phyloP scores from a whole-genome alignment of 2,113 vertebrate species.

The Brachyistius frenatus region DNA sequence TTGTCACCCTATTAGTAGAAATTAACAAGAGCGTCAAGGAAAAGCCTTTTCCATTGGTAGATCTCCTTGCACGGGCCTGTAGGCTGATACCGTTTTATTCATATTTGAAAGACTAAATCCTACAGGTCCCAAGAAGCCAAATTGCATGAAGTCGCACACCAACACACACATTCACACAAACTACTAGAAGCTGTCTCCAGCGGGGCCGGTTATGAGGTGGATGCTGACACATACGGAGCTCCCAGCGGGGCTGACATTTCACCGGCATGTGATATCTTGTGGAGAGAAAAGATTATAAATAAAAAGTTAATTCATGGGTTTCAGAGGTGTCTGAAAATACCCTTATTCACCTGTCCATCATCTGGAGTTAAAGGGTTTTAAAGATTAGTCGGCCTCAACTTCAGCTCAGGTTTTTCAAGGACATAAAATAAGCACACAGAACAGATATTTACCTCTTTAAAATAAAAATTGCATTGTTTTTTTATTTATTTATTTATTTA shows the following conservation, averaged over 20 bases:
- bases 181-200: slow-evolving; percentile 4
- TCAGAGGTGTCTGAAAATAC: slow-evolving; percentile 27
- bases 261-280: slow-evolving; percentile 46
- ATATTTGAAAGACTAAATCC: background rate
- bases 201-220: slow-evolving; percentile 29
- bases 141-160: slow-evolving; percentile 7
- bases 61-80: background rate
- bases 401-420: slow-evolving; percentile 23
- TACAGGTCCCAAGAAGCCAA: slow-evolving; percentile 9
- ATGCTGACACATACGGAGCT: slow-evolving; percentile 22
- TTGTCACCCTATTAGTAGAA: no score
- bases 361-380: slow-evolving; percentile 26
- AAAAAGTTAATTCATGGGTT: slow-evolving; percentile 26
- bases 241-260: slow-evolving; percentile 50
- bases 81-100: background rate
- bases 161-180: slow-evolving; percentile 6
- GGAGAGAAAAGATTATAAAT: slow-evolving; percentile 20
- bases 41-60: background rate
- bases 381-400: slow-evolving; percentile 14
- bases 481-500: slow-evolving; percentile 38
- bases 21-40: background rate
- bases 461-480: slow-evolving; percentile 28
- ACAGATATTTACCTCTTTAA: background rate
- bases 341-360: slow-evolving; percentile 17
- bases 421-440: background rate